Evolutionary conservation across 2,797 vertebrate species (phyloP).

Genomic region (Bufotes viridis): DNA sequence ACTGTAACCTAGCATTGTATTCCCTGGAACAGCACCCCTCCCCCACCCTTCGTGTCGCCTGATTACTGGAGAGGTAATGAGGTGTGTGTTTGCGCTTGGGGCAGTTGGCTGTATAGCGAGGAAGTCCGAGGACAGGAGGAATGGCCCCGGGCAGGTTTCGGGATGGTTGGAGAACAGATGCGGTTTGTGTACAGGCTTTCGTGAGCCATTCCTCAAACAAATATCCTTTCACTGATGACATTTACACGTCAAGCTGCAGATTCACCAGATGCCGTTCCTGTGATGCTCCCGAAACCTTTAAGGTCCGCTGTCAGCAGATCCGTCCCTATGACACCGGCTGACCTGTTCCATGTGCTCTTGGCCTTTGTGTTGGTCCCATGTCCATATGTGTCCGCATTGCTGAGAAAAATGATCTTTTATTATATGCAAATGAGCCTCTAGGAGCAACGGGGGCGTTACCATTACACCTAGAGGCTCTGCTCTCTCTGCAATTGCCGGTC

Average conservation of each 20-base stretch:
- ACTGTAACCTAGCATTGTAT: not conserved
- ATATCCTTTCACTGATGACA: not conserved
- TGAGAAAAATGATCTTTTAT: no score
- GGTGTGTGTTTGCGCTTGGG: not conserved
- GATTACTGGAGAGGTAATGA: not conserved
- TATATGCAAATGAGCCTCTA: no score
- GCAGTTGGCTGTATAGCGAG: not conserved
- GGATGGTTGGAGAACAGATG: not conserved
- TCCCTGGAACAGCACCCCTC: not conserved
- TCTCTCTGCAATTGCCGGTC: no score
- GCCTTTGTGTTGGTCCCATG: no score
- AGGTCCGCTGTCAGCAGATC: no score
- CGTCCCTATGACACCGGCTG: no score
- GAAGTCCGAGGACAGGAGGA: conserved; percentile 40
- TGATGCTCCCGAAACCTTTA: not conserved
- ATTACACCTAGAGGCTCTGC: no score
- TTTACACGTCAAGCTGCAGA: not conserved
- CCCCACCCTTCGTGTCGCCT: not conserved
- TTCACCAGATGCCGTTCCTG: not conserved
- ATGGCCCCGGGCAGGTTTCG: conserved; percentile 19
- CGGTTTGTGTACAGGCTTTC: conserved; percentile 31
- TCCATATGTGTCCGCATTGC: no score
- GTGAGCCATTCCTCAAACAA: conserved; percentile 1
- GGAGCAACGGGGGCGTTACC: no score
- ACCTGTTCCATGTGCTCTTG: no score